A percentile compares a stretch with the other conserved stretches of the same genome.
These are phyloP conservation scores for Heterohyrax brucei DNA, from an alignment of 2,797 vertebrate genomes.

Conservation along the genomic window DNA sequence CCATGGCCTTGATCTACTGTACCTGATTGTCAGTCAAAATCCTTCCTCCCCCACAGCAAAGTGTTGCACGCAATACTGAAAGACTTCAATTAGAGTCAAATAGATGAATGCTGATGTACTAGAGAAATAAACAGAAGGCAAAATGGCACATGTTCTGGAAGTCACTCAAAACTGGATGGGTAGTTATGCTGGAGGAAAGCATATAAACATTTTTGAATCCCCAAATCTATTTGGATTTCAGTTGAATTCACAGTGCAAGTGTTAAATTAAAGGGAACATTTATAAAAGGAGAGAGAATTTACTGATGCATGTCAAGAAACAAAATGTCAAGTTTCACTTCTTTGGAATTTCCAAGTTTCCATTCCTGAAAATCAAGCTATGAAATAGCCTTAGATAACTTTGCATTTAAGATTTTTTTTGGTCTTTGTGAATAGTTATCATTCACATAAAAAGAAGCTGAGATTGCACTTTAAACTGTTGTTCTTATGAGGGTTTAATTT, in stretches of 20 bases:
- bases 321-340: not conserved
- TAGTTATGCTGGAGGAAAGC: conserved; percentile 65
- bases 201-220: conserved; percentile 65
- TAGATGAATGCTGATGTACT: not conserved
- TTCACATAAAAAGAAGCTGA: conserved; percentile 75
- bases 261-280: conserved; percentile 50
- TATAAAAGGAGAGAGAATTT: conserved; percentile 35
- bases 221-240: not conserved
- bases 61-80: not conserved
- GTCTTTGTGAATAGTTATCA: conserved; percentile 70
- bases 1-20: not conserved
- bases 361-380: conserved; percentile 52
- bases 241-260: conserved; percentile 58
- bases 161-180: conserved; percentile 49
- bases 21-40: not conserved
- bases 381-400: conserved; percentile 50
- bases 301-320: not conserved
- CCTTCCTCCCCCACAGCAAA: conserved; percentile 23
- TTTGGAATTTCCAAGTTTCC: conserved; percentile 57
- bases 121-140: not conserved
- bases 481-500: conserved; percentile 82
- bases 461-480: conserved; percentile 74
- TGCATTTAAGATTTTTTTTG: conserved; percentile 62
- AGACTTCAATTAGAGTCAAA: not conserved
- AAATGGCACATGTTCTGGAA: not conserved